A percentile compares a stretch with the other conserved stretches of the same genome.
Evolutionary conservation across 92 coral and sea anemone species (phyloP).

Genomic region (Palythoa grandiflora): DNA sequence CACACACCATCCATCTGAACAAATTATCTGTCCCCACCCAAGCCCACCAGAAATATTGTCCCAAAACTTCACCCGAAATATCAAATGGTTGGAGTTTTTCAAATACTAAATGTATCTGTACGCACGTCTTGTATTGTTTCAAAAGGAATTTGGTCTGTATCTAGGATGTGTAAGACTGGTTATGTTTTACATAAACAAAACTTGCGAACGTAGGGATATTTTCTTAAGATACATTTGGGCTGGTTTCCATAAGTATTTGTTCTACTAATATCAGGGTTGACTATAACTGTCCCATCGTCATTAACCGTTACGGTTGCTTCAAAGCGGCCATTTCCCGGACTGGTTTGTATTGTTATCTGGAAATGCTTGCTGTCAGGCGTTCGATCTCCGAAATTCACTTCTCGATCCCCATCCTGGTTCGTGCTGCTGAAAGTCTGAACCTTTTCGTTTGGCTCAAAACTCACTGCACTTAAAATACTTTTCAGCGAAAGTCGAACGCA

Average conservation of each 20-base stretch:
- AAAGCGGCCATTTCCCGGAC: slow-evolving; percentile 79
- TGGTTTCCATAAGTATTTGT: slow-evolving; percentile 84
- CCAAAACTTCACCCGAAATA: no score
- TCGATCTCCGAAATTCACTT: slow-evolving; percentile 63
- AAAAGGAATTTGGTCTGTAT: no score
- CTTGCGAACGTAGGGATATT: slow-evolving; percentile 78
- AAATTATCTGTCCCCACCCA: no score
- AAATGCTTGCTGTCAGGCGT: slow-evolving; percentile 74
- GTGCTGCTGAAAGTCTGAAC: slow-evolving; percentile 73
- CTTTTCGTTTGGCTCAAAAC: slow-evolving; percentile 76
- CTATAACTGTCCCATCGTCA: slow-evolving; percentile 50
- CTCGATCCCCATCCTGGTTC: slow-evolving; percentile 79
- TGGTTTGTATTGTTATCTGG: slow-evolving; percentile 76
- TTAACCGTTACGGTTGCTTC: slow-evolving; percentile 75
- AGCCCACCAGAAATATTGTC: no score
- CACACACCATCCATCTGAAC: no score
- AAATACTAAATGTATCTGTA: no score
- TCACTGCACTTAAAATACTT: slow-evolving; percentile 61
- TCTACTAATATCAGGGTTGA: slow-evolving; percentile 87
- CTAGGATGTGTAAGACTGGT: no score
- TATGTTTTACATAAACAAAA: slow-evolving; percentile 75
- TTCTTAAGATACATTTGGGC: slow-evolving; percentile 75
- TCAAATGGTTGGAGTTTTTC: no score
- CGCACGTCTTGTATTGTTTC: no score
- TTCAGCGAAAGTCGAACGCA: slow-evolving; percentile 71